Evolutionary conservation across 2,797 vertebrate genomes (phyloP).

Genomic region (Sardinella longiceps): DNA sequence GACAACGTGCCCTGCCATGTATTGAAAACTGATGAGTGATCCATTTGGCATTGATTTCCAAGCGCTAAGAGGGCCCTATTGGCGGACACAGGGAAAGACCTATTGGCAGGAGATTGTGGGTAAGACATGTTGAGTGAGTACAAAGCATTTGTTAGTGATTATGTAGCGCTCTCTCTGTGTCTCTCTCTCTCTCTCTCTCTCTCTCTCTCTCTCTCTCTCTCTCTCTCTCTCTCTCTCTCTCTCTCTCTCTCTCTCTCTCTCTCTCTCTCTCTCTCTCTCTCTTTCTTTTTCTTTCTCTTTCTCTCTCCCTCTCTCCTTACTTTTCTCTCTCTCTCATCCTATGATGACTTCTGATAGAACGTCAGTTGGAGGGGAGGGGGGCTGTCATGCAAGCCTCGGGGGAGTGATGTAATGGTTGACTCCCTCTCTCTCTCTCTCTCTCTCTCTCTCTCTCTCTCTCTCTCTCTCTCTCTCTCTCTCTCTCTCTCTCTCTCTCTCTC

Average conservation of each 20-base stretch:
- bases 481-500: background rate
- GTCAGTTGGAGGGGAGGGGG: constrained; percentile 2
- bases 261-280: background rate
- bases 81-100: background rate
- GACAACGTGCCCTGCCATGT: background rate
- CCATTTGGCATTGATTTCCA: constrained; percentile 11
- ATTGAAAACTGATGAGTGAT: constrained; percentile 8
- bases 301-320: background rate
- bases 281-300: no score
- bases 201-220: background rate
- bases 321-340: constrained; percentile 17
- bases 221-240: constrained; percentile 9
- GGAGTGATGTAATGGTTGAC: constrained; percentile 45
- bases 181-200: constrained; percentile 6
- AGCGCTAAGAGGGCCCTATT: background rate
- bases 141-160: constrained; percentile 32
- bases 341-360: background rate
- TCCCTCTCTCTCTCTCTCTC: constrained; percentile 1
- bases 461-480: background rate
- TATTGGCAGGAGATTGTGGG: constrained; percentile 1
- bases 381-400: constrained; percentile 44
- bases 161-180: constrained; percentile 23
- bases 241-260: background rate
- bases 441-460: background rate
- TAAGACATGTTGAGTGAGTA: constrained; percentile 14